These are phyloP conservation scores for Smithornis capensis DNA, from an alignment of 2,113 vertebrate genomes.

Conservation along the genomic window DNA sequence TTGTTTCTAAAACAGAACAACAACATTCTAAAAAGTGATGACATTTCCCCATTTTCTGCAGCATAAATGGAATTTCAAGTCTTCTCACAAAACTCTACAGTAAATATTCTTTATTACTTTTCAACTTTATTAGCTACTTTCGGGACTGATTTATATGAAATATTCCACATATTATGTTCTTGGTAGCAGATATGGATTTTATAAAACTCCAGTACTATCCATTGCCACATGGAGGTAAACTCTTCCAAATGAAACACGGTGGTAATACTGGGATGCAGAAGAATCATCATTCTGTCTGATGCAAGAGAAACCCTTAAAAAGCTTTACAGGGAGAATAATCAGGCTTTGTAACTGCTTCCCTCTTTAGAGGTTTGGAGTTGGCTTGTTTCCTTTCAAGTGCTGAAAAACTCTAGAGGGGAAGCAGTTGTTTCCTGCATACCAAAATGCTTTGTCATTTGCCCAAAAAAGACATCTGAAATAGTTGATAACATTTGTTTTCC, in stretches of 20 bases:
- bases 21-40: neutral
- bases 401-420: slow-evolving; percentile 67
- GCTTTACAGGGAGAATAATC: slow-evolving; percentile 19
- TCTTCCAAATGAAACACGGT: neutral
- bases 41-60: neutral
- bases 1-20: neutral
- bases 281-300: neutral
- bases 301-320: slow-evolving; percentile 32
- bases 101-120: neutral
- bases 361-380: slow-evolving; percentile 55
- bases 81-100: neutral
- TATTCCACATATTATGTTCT: neutral
- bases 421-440: slow-evolving; percentile 72
- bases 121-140: neutral
- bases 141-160: neutral
- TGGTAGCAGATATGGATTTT: neutral
- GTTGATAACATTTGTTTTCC: neutral
- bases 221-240: neutral
- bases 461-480: slow-evolving; percentile 36
- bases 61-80: neutral
- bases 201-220: neutral
- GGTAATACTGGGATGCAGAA: neutral
- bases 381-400: slow-evolving; percentile 40
- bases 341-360: slow-evolving; percentile 59
- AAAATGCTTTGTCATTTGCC: slow-evolving; percentile 67